These are phyloP conservation scores for Poecile montanus DNA, from an alignment of 2,797 vertebrate species.

Conservation along the genomic window DNA sequence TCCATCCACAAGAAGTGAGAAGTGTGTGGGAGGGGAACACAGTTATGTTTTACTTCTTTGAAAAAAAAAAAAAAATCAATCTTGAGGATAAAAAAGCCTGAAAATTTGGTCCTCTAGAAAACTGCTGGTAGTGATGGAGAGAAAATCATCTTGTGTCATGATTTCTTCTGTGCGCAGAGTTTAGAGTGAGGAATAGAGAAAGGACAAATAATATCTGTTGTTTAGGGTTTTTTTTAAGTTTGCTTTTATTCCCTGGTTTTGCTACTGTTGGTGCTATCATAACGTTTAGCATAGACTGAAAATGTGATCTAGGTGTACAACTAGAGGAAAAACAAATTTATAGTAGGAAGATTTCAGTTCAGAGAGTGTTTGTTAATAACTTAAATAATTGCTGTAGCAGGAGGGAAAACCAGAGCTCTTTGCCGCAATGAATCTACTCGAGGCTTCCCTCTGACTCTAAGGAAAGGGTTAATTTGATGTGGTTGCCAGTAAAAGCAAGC, in stretches of 20 bases:
- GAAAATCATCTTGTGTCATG: fast-evolving
- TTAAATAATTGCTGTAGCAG: not conserved
- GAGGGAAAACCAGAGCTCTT: not conserved
- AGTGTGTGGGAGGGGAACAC: fast-evolving
- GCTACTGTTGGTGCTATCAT: not conserved
- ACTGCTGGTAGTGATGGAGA: not conserved
- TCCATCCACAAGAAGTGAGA: not conserved
- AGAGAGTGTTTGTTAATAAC: not conserved
- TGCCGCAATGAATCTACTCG: not conserved
- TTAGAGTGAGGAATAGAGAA: not conserved
- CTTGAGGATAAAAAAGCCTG: not conserved
- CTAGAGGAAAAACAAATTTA: not conserved
- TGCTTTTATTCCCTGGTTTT: not conserved
- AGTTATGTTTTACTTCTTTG: not conserved
- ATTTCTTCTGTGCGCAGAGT: not conserved
- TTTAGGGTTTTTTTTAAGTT: fast-evolving
- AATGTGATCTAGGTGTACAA: not conserved
- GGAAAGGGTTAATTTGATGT: constrained; percentile 43
- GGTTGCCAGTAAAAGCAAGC: not conserved
- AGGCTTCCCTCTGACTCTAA: not conserved
- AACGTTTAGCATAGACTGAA: fast-evolving
- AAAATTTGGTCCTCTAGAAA: not conserved
- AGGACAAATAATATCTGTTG: not conserved
- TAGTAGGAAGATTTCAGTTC: not conserved
- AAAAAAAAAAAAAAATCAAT: not conserved